A percentile compares a stretch with the other conserved stretches of the same genome.
These are phyloP conservation scores for Campoletis raptor DNA, from an alignment of 2,888 invertebrate genomes.

Conservation along the genomic window DNA sequence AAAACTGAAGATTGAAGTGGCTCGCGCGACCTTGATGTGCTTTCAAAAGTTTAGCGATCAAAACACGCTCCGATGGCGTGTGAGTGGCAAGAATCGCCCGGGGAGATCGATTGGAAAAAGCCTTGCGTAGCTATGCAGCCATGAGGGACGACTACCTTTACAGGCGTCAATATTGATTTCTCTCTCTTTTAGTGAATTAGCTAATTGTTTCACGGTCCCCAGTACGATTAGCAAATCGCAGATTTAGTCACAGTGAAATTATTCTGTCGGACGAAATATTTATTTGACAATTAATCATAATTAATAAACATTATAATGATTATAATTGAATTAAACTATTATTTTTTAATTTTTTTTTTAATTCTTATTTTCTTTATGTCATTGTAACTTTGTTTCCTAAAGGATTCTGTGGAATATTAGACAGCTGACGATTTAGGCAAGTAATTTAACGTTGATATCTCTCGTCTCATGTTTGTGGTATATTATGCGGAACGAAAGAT, in stretches of 20 bases:
- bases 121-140: conserved; percentile 60
- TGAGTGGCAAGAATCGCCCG: conserved; percentile 30
- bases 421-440: background rate
- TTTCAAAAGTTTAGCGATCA: conserved; percentile 66
- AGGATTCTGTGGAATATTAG: background rate
- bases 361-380: background rate
- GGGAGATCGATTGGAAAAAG: conserved; percentile 61
- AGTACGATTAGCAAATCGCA: background rate
- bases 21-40: conserved; percentile 61
- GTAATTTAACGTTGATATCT: conserved; percentile 7
- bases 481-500: conserved; percentile 35
- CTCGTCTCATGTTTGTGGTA: conserved; percentile 18
- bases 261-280: background rate
- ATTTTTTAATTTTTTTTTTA: background rate
- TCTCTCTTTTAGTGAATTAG: conserved; percentile 21
- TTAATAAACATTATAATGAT: background rate
- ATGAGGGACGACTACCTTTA: conserved; percentile 47
- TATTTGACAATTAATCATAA: background rate
- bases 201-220: conserved; percentile 9
- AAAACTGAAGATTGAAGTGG: conserved; percentile 16
- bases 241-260: background rate
- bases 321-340: background rate
- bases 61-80: conserved; percentile 51
- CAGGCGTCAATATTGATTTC: conserved; percentile 6
- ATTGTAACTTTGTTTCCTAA: background rate